Base-by-base conservation (phyloP, 2,113 vertebrate species). In the Scophthalmus maximus region DNA sequence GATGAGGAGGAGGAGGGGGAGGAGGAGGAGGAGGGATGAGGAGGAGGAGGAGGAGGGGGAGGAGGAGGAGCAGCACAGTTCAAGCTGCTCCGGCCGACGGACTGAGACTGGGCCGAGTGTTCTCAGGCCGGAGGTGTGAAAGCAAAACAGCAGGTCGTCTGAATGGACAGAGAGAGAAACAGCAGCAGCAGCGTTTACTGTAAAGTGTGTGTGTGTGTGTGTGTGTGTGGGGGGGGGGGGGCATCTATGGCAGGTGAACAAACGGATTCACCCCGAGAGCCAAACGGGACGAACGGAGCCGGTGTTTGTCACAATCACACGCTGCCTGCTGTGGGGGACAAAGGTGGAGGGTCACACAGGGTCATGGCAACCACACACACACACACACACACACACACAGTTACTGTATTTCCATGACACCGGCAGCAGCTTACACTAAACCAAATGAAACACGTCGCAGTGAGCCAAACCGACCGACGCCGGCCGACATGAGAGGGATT, bases 201-300 rank as follows among this genome's bases (percentile, higher is more conserved):
- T 62, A n/a, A n/a, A n/a, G 53, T 64, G 52, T 73, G 22, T 38
- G 36, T 62, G 32, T 51, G 61, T 50, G 42, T 73, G 69, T 27
- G 36, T 40, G 66, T 47, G 40, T 63, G 59, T 63, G 55, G 29
- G 18, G 8, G 4, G n/a, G n/a, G 47, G 40, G 67, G 61, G 68
- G 53, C 59, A 50, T 73, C 72, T 68, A 68, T 77, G 72, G 73
- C 87, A 89, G 89, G 83, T 89, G 88, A 71, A 85, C 73, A 90
- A 86, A 92, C 83, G 86, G 42, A 83, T 81, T 74, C 61, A 78
- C 67, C 66, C 59, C 46, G 62, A 55, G 67, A 79, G 64, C 68
- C 25, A 55, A 73, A 68, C 57, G 60, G 66, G 20, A 65, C 18
- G 46, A 56, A 68, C 79, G 66, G 65, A 49, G 67, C 40, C 55